phyloP scores from a whole-genome alignment of 2,113 vertebrate species.

The Tachysurus vachellii region DNA sequence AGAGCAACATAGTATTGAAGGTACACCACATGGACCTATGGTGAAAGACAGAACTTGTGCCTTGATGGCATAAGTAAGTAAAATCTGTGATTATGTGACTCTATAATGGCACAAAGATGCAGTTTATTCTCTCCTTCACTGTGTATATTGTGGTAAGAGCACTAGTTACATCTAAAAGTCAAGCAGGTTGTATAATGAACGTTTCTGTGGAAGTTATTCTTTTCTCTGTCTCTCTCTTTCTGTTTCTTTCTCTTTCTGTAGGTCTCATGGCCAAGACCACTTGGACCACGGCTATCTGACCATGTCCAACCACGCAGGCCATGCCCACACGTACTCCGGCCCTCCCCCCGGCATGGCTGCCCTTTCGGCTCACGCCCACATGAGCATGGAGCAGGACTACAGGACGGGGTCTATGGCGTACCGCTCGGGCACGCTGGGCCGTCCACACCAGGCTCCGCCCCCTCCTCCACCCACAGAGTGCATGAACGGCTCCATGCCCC shows the following conservation, averaged over 20 bases:
- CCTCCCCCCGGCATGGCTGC: slow-evolving; percentile 74
- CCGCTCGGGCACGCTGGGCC: slow-evolving; percentile 84
- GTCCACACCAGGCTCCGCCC: slow-evolving; percentile 87
- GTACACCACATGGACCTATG: neutral
- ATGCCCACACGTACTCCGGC: slow-evolving; percentile 80
- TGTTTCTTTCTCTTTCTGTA: slow-evolving; percentile 53
- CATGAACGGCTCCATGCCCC: slow-evolving; percentile 76
- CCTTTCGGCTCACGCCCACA: slow-evolving; percentile 72
- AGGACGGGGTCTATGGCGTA: slow-evolving; percentile 79
- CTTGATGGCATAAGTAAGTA: neutral
- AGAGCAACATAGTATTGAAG: neutral
- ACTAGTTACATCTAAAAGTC: neutral
- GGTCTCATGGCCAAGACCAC: slow-evolving; percentile 83
- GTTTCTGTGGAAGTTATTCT: too few relatives aligned
- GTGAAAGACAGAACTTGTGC: neutral
- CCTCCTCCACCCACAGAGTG: slow-evolving; percentile 85
- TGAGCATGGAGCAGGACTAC: slow-evolving; percentile 83
- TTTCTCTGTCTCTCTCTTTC: neutral
- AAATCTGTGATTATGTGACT: neutral
- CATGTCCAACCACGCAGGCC: slow-evolving; percentile 88
- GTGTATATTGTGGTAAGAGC: neutral
- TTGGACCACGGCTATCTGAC: slow-evolving; percentile 87
- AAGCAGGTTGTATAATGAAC: neutral
- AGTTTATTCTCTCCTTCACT: neutral
- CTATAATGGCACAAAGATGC: neutral